Evolutionary conservation across 2,888 invertebrate species (phyloP), one percentile per base, ranked within the genome.

Genomic region (Germaria angustata): DNA sequence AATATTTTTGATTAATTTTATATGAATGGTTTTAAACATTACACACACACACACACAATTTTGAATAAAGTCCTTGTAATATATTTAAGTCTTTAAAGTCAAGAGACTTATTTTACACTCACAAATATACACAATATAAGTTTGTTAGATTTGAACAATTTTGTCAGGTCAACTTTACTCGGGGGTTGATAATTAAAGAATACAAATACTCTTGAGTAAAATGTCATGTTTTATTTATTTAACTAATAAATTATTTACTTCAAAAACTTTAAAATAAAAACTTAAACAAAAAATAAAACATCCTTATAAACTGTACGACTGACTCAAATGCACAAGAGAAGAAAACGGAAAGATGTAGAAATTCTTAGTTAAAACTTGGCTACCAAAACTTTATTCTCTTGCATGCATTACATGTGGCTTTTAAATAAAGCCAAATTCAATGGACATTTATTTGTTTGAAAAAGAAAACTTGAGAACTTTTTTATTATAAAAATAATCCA

Each of bases 171-270:
- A 65, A 59, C 57, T 66, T 49, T 39, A 36, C 28, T 44, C 57
- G 46, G 36, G 57, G n/a, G 39, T 49, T 57, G 46, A 46, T 66
- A 76, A 76, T 76, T 66, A 76, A 76, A 66, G 32, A 24, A 34
- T 44, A 44, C 53, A 77, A 57, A 71, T 57, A 57, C 71, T 71
- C 71, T 49, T 65, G 71, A 65, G 78, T 65, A 71, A 49, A 57
- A 65, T 78, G 78, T 71, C 78, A 65, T 78, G 78, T 65, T 78
- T 15, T 46, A 49, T 78, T 71, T 71, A 65, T 78, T 78, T 78
- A 76, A 65, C 71, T 46, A 55, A 65, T 78, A 78, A 78, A 65
- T 71, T 65, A 78, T 78, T 78, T 71, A 78, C 71, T 71, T 36
- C 20, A 36, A 28, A 55, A 73, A 65, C 17, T 24, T 36, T 20